Conservation (phyloP, 2,113 vertebrate genomes). For the Seriola dumerili region DNA sequence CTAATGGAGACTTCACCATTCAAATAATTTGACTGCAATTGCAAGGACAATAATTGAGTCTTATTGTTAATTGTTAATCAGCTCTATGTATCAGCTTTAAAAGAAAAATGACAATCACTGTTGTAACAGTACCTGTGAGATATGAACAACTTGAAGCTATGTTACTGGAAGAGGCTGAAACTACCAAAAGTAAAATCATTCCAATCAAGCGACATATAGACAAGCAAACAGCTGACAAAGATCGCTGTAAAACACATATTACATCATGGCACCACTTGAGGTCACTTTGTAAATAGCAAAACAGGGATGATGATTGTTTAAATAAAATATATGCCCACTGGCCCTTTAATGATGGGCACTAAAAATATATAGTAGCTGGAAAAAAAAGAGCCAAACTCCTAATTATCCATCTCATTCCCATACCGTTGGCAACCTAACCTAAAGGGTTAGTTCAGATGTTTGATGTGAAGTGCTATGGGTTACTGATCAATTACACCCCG, state of each 20-base stretch:
- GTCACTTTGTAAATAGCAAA: not conserved
- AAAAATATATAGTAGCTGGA: not conserved
- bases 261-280: conserved; percentile 25
- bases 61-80: not conserved
- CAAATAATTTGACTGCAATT: not conserved
- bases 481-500: no score
- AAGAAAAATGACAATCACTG: not conserved
- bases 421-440: not conserved
- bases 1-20: not conserved
- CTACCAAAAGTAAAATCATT: not conserved
- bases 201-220: not conserved
- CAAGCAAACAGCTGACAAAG: not conserved
- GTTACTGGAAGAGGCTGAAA: no score
- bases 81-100: not conserved
- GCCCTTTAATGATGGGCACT: not conserved
- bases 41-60: not conserved
- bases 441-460: not conserved
- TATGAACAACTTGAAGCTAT: not conserved
- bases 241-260: not conserved
- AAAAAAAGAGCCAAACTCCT: not conserved
- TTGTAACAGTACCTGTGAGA: not conserved
- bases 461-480: not conserved
- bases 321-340: not conserved
- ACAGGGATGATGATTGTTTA: not conserved
- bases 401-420: not conserved